Base-by-base conservation (phyloP, 2,888 invertebrate species). In the Reticulitermes lucifugus region DNA sequence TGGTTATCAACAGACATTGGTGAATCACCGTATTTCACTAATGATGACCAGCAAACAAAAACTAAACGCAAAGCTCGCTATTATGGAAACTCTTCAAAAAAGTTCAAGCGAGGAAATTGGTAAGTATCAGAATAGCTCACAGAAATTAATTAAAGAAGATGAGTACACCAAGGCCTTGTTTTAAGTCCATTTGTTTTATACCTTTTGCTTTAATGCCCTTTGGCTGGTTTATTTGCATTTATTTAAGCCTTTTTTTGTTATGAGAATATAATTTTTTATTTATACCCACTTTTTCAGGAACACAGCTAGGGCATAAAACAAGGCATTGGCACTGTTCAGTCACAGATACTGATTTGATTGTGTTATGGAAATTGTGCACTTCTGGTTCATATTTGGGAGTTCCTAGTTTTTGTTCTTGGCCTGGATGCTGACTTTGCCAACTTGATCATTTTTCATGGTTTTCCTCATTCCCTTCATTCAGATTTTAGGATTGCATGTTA, bases 1-100 rank as follows among this genome's bases (percentile, higher is more conserved):
- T 77, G 77, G 77, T 46, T 77, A n/a, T 46, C 46, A 7, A 77
- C 77, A 77, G 51, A 77, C n/a, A 46, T 46, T 41, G n/a, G 46
- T 41, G 77, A 51, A 7, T 46, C 77, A n/a, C n/a, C 77, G n/a
- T 77, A 77, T 77, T 77, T 77, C 41, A 46, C 5, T 46, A 77
- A 46, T 51, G n/a, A 21, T n/a, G n/a, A 43, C 22, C 18, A 46
- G 6, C 77, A 77, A 25, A 43, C 65, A 65, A 9, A 65, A 5
- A 65, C 22, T 18, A 77, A 77, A 25, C 77, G 77, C 41, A 46
- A 77, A 22, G 5, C n/a, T 77, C n/a, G 51, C 6, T 46, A 46
- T 18, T 46, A 46, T 46, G 77, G 77, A 6, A 77, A 46, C 22
- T 77, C 51, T 46, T 18, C 22, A 46, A 77, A 77, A 46, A 77